These are phyloP conservation scores for Pteromalus puparum DNA, from an alignment of 1,140 invertebrate species.

Conservation along the genomic window DNA sequence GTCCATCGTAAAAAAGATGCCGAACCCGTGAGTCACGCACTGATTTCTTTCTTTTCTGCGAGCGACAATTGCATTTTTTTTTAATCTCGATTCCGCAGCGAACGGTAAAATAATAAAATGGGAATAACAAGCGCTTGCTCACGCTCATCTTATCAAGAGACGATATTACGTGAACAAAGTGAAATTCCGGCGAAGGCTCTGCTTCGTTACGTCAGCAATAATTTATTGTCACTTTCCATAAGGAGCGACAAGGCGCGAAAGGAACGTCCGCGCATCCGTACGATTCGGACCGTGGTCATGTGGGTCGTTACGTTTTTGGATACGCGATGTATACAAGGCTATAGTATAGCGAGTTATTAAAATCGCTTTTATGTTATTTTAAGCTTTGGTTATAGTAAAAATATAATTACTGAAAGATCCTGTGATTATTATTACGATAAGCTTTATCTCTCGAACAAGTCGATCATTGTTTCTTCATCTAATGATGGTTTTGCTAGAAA, in stretches of 20 bases:
- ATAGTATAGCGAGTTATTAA: too few relatives aligned
- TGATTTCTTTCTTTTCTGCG: neutral
- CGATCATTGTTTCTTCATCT: too few relatives aligned
- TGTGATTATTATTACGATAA: too few relatives aligned
- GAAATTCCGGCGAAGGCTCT: neutral
- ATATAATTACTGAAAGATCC: too few relatives aligned
- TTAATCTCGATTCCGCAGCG: neutral
- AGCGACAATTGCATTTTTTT: neutral
- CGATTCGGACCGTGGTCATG: neutral
- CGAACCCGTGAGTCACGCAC: neutral
- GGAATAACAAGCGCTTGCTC: neutral
- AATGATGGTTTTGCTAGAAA: too few relatives aligned
- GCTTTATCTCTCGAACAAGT: too few relatives aligned
- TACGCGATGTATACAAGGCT: too few relatives aligned
- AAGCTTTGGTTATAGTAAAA: too few relatives aligned
- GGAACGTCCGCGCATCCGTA: neutral
- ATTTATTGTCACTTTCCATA: slow-evolving; percentile 5
- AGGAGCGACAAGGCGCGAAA: neutral
- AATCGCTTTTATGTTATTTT: too few relatives aligned
- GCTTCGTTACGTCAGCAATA: neutral
- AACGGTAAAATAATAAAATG: neutral
- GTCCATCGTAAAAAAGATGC: too few relatives aligned
- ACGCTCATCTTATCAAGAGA: slow-evolving; percentile 12
- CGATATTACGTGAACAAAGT: neutral
- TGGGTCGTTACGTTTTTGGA: too few relatives aligned